These are phyloP conservation scores for Lagopus muta DNA, from an alignment of 2,113 vertebrate genomes.

Conservation along the genomic window DNA sequence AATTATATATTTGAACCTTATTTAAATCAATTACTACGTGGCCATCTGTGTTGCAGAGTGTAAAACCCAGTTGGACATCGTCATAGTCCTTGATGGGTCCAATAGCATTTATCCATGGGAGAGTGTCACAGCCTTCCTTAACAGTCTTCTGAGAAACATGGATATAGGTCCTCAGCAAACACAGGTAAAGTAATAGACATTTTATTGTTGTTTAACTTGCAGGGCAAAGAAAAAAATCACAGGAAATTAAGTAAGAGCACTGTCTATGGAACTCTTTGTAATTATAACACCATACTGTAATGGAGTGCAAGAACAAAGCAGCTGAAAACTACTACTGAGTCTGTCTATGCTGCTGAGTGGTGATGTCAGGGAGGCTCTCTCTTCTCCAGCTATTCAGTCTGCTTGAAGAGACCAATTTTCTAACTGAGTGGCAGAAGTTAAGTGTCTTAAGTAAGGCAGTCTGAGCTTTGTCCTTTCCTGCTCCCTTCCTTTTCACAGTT, in stretches of 20 bases:
- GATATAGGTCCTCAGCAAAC: constrained; percentile 88
- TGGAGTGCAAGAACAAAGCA: background rate
- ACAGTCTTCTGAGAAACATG: constrained; percentile 86
- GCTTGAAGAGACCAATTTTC: background rate
- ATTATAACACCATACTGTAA: background rate
- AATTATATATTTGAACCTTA: background rate
- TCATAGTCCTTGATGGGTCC: constrained; percentile 95
- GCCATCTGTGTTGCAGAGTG: constrained; percentile 84
- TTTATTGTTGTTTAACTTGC: background rate
- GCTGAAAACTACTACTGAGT: background rate
- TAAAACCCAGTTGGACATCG: constrained; percentile 88
- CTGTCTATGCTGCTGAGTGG: background rate
- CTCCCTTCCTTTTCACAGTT: constrained; percentile 27
- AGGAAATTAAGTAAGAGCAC: background rate
- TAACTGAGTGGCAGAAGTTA: constrained; percentile 21
- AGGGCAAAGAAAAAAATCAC: background rate
- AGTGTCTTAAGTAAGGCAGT: background rate
- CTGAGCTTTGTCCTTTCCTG: constrained; percentile 5
- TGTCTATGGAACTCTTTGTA: background rate
- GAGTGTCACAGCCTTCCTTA: constrained; percentile 86
- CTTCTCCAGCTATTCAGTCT: background rate
- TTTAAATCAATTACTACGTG: background rate
- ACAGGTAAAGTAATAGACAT: constrained; percentile 79
- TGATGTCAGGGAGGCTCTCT: background rate
- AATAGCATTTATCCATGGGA: constrained; percentile 97